Evolutionary conservation across 2,113 vertebrate genomes (phyloP).

Genomic region (Planiliza haematocheilus): DNA sequence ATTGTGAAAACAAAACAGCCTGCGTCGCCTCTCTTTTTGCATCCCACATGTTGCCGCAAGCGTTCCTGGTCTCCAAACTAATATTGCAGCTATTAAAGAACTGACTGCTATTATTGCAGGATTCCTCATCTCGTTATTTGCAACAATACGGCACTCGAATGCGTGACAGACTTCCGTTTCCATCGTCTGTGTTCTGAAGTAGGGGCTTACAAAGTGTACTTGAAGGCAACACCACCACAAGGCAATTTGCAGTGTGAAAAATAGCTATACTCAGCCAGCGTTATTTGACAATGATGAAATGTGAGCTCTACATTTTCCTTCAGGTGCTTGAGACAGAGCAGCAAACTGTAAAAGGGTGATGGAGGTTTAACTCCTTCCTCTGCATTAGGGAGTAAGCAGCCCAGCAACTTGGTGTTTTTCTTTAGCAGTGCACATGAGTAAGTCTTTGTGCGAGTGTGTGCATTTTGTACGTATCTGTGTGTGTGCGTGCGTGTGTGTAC

Average conservation of each 20-base stretch:
- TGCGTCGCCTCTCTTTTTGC: constrained; percentile 3
- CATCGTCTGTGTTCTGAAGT: constrained; percentile 43
- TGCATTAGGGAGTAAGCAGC: constrained; percentile 59
- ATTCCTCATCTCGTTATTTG: constrained; percentile 35
- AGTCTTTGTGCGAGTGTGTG: constrained; percentile 25
- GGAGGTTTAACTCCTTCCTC: constrained; percentile 64
- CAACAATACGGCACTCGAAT: constrained; percentile 43
- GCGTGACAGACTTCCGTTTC: constrained; percentile 42
- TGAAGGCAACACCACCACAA: constrained; percentile 63
- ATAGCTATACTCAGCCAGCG: constrained; percentile 65
- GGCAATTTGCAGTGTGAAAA: constrained; percentile 72
- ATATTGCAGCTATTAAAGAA: constrained; percentile 31
- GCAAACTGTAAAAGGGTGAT: constrained; percentile 69
- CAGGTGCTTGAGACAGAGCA: constrained; percentile 70
- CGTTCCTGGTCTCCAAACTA: constrained; percentile 19
- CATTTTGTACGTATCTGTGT: constrained; percentile 5
- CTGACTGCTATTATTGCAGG: constrained; percentile 33
- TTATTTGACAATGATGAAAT: constrained; percentile 80
- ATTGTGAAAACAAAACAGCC: neutral
- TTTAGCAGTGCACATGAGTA: constrained; percentile 58
- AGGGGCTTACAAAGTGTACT: constrained; percentile 45
- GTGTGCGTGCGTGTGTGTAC: constrained; percentile 31
- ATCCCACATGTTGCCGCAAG: constrained; percentile 3
- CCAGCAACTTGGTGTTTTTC: constrained; percentile 58
- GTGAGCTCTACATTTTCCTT: constrained; percentile 72